Base-by-base conservation (phyloP, 53 echinoderm and acorn worm genomes). In the Antedon mediterranea region DNA sequence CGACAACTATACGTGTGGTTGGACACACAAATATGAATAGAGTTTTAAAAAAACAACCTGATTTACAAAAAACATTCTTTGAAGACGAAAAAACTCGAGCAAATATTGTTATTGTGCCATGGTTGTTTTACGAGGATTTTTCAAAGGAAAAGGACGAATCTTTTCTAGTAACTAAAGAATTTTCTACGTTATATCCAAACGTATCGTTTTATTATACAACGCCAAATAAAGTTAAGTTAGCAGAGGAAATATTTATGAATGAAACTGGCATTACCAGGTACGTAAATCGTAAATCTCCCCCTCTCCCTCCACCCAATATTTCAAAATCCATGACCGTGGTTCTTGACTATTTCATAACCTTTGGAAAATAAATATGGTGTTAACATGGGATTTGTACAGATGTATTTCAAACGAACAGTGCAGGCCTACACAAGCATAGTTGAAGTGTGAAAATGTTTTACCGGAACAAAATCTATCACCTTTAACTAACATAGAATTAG, bases 261-360 rank as follows among this genome's bases (percentile, higher is more conserved):
- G 90, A 90, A 43, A 90, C 90, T 0, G 90, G 90, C 31, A 77
- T 90, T 6, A 82, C 82, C 31, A 84, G 87, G 90, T 90, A 74
- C 79, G 33, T 57, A 57, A n/a, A n/a, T n/a, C n/a, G n/a, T n/a
- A n/a, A n/a, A n/a, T n/a, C n/a, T n/a, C n/a, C n/a, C n/a, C n/a
- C n/a, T n/a, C n/a, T n/a, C n/a, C n/a, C n/a, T n/a, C n/a, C n/a
- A n/a, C n/a, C n/a, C n/a, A n/a, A n/a, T n/a, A n/a, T n/a, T n/a
- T n/a, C n/a, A n/a, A n/a, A n/a, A n/a, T n/a, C n/a, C n/a, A n/a
- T n/a, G n/a, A 41, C 41, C 41, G 5, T 41, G 41, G 41, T 41
- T 41, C 13, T 41, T 41, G 5, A 13, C 41, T 13, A 7, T 41
- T 41, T 7, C n/a, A n/a, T n/a, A n/a, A n/a, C 13, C 13, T 5